A percentile compares a stretch with the other conserved stretches of the same genome.
phyloP scores from a whole-genome alignment of 2,888 invertebrate species.

The Malacosoma neustria region DNA sequence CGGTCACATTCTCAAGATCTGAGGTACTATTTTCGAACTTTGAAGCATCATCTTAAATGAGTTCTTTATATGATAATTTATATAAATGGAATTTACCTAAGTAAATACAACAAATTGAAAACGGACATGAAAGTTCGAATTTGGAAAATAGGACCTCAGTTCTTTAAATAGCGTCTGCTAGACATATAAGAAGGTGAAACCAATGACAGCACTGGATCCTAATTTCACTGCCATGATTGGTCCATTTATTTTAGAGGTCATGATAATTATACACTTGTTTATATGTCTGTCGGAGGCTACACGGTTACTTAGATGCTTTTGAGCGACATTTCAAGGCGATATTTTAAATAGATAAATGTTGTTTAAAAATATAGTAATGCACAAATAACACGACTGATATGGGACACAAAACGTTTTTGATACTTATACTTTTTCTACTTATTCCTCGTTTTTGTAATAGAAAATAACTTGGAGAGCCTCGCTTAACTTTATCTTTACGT shows the following conservation, averaged over 20 bases:
- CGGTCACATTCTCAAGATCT: conserved; percentile 71
- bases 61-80: conserved; percentile 1
- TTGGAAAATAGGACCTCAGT: conserved; percentile 58
- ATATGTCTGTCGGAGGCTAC: conserved; percentile 72
- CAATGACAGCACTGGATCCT: conserved; percentile 66
- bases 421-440: conserved; percentile 64
- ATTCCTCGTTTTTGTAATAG: conserved; percentile 27
- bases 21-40: conserved; percentile 52
- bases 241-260: conserved; percentile 64
- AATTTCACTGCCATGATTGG: conserved; percentile 71
- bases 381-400: conserved; percentile 71
- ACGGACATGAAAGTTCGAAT: conserved; percentile 21
- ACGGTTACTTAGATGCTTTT: conserved; percentile 61
- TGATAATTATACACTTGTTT: conserved; percentile 63
- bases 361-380: conserved; percentile 63
- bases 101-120: conserved; percentile 5
- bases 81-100: not conserved
- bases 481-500: conserved; percentile 42
- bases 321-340: conserved; percentile 71
- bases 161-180: conserved; percentile 63
- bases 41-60: conserved; percentile 14
- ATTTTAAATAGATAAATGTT: conserved; percentile 49
- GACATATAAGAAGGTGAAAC: conserved; percentile 63
- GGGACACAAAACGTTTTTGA: conserved; percentile 73
- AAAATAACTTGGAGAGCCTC: conserved; percentile 33